Base-by-base conservation (phyloP, 1,140 invertebrate genomes). In the Microplitis demolitor region DNA sequence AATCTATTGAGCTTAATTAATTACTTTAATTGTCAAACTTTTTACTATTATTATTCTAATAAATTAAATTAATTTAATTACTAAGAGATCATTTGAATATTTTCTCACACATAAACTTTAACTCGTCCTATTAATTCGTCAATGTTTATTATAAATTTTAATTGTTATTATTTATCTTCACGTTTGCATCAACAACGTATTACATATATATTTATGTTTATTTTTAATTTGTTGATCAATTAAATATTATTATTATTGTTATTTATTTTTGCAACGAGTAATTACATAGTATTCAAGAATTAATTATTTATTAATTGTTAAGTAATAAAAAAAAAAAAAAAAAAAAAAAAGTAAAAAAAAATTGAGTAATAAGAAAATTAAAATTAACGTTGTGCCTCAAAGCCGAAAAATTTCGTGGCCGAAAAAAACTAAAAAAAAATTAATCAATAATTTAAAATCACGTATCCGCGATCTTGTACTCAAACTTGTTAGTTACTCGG, bases 331-430 rank as follows among this genome's bases (percentile, higher is more conserved):
- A n/a, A 8, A 37, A 9, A 63, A 63, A 14, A 37, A 34, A 61
- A 61, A 37, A n/a, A 63, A 63, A 60, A 39, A 39, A 39, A 39
- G n/a, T n/a, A 39, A 39, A 39, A 39, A 45, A 45, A 45, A 3
- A 45, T 5, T 54, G n/a, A 54, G n/a, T n/a, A n/a, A n/a, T n/a
- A 54, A 54, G 4, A 54, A 4, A 54, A 54, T n/a, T 6, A 16
- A 54, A 54, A 1, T 14, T 13, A 54, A 63, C 61, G 61, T 63
- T 71, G 60, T 53, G 60, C 33, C 45, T 53, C n/a, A 63, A 53
- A 16, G 11, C 61, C 58, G 69, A 71, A 71, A 71, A 71, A 54
- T 70, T n/a, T 62, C 33, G 51, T 16, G 39, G 24, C 11, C 6
- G 33, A 60, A 60, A 3, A 33, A 60, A 31, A 13, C n/a, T n/a